phyloP scores from a whole-genome alignment of 2,797 vertebrate genomes.

The Rhinogobio ventralis region DNA sequence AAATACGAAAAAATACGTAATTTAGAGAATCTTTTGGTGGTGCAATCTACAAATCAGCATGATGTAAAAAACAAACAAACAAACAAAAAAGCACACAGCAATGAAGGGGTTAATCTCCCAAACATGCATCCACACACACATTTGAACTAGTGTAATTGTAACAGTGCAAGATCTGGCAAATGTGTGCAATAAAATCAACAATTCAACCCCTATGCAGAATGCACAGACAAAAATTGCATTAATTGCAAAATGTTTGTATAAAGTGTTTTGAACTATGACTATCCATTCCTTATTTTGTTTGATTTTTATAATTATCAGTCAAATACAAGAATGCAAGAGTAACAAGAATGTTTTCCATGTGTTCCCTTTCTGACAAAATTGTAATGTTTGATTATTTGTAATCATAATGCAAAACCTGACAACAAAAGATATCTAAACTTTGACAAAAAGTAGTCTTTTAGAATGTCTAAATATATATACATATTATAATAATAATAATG shows the following conservation, averaged over 20 bases:
- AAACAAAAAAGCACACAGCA: too few relatives aligned
- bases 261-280: neutral
- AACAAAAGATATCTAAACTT: neutral
- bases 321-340: neutral
- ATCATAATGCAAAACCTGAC: neutral
- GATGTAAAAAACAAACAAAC: too few relatives aligned
- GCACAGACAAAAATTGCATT: neutral
- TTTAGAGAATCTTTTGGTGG: too few relatives aligned
- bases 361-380: neutral
- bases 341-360: neutral
- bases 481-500: too few relatives aligned
- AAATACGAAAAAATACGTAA: too few relatives aligned
- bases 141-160: too few relatives aligned
- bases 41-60: too few relatives aligned
- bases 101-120: too few relatives aligned
- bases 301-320: neutral
- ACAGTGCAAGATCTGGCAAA: too few relatives aligned
- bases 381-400: neutral
- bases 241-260: neutral
- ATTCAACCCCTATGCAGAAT: neutral
- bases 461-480: neutral
- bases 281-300: neutral
- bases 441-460: neutral
- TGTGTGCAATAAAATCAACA: too few relatives aligned
- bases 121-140: too few relatives aligned